A percentile compares a stretch with the other conserved stretches of the same genome.
Evolutionary conservation across 2,888 invertebrate species (phyloP).

Genomic region (Nebria brevicollis): DNA sequence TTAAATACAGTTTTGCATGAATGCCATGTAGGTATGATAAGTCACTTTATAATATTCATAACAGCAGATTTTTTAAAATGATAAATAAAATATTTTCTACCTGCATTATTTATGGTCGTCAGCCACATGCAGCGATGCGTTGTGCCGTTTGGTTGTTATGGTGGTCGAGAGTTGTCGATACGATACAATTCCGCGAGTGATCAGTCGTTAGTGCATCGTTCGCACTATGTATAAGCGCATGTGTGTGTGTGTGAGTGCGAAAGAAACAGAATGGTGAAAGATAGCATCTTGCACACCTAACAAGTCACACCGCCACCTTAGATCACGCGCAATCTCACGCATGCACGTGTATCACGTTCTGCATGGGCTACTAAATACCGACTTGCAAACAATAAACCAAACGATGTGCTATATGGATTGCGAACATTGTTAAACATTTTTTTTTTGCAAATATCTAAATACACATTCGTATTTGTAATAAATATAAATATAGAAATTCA

Average conservation of each 20-base stretch:
- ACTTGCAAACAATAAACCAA: not conserved
- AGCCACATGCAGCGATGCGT: not conserved
- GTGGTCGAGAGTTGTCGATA: conserved; percentile 32
- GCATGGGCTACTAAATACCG: not conserved
- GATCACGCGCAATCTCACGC: conserved; percentile 1
- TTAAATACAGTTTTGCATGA: not conserved
- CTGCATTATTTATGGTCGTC: not conserved
- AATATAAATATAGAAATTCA: too few species aligned
- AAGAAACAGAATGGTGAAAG: conserved; percentile 1
- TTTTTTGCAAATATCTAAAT: too few species aligned
- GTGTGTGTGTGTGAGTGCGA: not conserved
- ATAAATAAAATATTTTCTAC: not conserved
- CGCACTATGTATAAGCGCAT: not conserved
- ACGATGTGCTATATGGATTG: not conserved
- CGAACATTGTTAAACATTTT: not conserved
- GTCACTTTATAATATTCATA: not conserved
- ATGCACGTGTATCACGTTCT: conserved; percentile 1
- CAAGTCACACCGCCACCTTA: conserved; percentile 25
- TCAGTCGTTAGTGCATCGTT: conserved; percentile 51
- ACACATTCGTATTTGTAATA: too few species aligned
- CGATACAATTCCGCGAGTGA: conserved; percentile 49
- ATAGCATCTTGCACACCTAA: conserved; percentile 26
- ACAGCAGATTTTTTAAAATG: not conserved
- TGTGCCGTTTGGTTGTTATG: conserved; percentile 22
- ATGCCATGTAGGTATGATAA: not conserved